Evolutionary conservation across 2,113 vertebrate species (phyloP).

Genomic region (Piliocolobus tephrosceles): DNA sequence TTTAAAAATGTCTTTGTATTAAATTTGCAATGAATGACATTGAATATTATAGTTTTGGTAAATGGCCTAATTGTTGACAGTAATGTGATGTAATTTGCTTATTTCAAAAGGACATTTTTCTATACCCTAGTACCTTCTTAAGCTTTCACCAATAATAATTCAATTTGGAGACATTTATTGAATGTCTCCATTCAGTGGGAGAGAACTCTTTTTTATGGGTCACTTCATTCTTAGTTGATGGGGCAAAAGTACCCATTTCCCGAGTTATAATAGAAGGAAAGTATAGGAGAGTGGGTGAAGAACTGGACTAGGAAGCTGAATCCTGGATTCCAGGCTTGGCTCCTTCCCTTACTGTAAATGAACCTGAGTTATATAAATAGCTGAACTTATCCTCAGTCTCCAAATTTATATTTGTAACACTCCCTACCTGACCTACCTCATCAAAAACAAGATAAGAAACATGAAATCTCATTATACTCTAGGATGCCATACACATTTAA

Average conservation of each 20-base stretch:
- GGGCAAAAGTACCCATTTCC: not conserved
- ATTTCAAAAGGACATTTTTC: slow-evolving; percentile 44
- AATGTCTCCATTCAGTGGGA: not conserved
- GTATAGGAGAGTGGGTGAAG: not conserved
- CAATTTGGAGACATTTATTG: not conserved
- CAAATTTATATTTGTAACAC: not conserved
- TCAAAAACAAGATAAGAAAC: not conserved
- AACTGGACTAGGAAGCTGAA: not conserved
- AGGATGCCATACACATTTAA: not conserved
- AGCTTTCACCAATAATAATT: slow-evolving; percentile 46
- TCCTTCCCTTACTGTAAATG: not conserved
- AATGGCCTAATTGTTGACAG: not conserved
- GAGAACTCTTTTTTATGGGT: not conserved
- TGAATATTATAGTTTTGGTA: slow-evolving; percentile 28
- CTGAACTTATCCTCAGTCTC: not conserved
- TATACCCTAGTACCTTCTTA: slow-evolving; percentile 17
- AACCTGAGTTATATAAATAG: not conserved
- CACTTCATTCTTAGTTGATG: not conserved
- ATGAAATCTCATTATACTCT: not conserved
- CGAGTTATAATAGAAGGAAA: not conserved
- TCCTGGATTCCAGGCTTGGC: not conserved
- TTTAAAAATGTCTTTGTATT: slow-evolving; percentile 32
- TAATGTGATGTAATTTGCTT: slow-evolving; percentile 38
- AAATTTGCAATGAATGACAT: slow-evolving; percentile 31
- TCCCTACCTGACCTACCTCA: not conserved